Percentiles rank a stretch among this genome's conserved stretches.
phyloP scores from a whole-genome alignment of 2,113 vertebrate genomes.

The Hipposideros armiger region DNA sequence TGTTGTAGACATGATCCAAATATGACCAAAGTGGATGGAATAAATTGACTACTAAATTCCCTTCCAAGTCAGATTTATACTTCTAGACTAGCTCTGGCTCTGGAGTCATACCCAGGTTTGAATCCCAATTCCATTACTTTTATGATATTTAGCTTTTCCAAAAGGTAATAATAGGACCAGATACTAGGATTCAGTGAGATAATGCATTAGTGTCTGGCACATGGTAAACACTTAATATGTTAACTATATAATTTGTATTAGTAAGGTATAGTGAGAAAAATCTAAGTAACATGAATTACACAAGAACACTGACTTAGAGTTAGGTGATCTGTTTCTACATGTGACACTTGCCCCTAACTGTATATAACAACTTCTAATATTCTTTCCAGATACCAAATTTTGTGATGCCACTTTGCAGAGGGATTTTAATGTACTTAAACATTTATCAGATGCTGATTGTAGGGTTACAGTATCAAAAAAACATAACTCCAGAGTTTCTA shows the following conservation, averaged over 20 bases:
- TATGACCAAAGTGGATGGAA: background rate
- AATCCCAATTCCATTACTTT: background rate
- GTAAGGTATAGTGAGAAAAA: background rate
- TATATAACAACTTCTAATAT: background rate
- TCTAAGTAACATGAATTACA: background rate
- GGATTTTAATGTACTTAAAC: conserved; percentile 22
- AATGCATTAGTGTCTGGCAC: background rate
- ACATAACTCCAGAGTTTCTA: background rate
- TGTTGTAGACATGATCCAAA: background rate
- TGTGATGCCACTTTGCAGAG: conserved; percentile 6
- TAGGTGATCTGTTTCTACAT: background rate
- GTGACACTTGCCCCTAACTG: background rate
- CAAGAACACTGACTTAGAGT: background rate
- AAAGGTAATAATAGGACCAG: background rate
- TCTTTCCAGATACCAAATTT: conserved; percentile 18
- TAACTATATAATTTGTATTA: conserved; percentile 32
- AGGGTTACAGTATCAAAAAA: background rate
- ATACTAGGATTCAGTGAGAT: background rate
- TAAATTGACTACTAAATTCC: conserved; percentile 34
- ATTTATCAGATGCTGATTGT: background rate
- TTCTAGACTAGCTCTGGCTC: conserved; percentile 1
- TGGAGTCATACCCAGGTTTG: background rate
- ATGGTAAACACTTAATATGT: background rate
- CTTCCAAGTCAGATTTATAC: conserved; percentile 12
- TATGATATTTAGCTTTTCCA: background rate